Evolutionary conservation across 2,113 vertebrate genomes (phyloP).

Genomic region (Gnathonemus echidnorhynchus): DNA sequence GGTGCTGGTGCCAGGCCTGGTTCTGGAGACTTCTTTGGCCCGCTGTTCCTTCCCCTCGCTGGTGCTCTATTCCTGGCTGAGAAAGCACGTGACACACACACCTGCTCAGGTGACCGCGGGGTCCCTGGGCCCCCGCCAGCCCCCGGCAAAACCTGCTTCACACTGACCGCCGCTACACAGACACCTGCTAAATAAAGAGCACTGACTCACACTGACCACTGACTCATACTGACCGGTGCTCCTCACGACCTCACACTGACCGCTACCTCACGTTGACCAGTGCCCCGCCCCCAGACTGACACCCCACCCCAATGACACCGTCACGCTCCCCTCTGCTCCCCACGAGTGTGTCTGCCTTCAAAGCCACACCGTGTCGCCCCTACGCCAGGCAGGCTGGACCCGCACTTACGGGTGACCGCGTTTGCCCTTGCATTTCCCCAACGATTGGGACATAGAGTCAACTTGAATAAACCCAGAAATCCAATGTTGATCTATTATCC

Average conservation of each 20-base stretch:
- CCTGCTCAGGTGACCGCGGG: neutral
- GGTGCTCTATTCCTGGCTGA: neutral
- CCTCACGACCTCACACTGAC: neutral
- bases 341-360: neutral
- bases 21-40: neutral
- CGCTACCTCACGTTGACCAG: neutral
- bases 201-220: neutral
- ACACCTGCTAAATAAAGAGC: conserved; percentile 5
- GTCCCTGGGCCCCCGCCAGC: neutral
- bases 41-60: neutral
- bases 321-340: neutral
- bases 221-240: neutral
- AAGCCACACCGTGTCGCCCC: neutral
- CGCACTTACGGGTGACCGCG: conserved; percentile 42
- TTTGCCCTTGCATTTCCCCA: conserved; percentile 36
- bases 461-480: conserved; percentile 24
- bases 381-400: neutral
- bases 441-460: conserved; percentile 36
- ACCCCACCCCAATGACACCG: neutral
- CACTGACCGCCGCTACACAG: neutral
- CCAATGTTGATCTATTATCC: conserved; percentile 40
- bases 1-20: neutral
- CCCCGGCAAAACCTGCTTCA: conserved; percentile 1
- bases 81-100: neutral
- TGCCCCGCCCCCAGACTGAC: neutral